These are phyloP conservation scores for Pseudomugil gertrudae DNA, from an alignment of 2,797 vertebrate species.

Conservation along the genomic window DNA sequence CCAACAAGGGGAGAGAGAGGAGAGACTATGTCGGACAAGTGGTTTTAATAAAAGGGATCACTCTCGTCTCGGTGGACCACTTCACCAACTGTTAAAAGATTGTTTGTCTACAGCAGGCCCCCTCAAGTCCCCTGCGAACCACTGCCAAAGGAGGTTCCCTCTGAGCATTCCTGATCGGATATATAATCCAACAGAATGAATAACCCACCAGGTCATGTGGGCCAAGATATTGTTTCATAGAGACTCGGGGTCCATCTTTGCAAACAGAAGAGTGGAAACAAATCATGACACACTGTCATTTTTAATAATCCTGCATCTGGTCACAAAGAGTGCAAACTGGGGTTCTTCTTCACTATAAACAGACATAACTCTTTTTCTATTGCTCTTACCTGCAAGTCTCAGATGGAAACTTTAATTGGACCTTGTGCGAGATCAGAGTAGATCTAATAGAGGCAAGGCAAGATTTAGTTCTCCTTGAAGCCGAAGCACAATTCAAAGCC, in stretches of 20 bases:
- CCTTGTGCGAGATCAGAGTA: constrained; percentile 66
- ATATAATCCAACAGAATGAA: constrained; percentile 56
- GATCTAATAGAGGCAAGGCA: constrained; percentile 60
- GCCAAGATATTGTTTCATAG: constrained; percentile 30
- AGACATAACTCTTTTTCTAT: constrained; percentile 40
- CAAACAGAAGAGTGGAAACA: constrained; percentile 49
- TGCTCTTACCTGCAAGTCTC: constrained; percentile 57
- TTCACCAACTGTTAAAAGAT: constrained; percentile 77
- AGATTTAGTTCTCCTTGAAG: constrained; percentile 68
- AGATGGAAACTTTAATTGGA: constrained; percentile 68
- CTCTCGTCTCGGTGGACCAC: constrained; percentile 75
- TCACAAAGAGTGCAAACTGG: constrained; percentile 26
- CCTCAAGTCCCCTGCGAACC: constrained; percentile 42
- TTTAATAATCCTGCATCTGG: constrained; percentile 46
- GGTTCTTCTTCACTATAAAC: constrained; percentile 53
- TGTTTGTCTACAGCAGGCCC: constrained; percentile 72
- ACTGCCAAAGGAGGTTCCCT: constrained; percentile 63
- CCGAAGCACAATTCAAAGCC: constrained; percentile 63
- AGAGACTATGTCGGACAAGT: constrained; percentile 73
- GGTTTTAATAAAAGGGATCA: constrained; percentile 80
- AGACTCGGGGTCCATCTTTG: constrained; percentile 32
- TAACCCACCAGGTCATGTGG: constrained; percentile 52
- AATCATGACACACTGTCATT: constrained; percentile 53
- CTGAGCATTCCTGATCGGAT: constrained; percentile 45
- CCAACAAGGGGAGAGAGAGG: constrained; percentile 45